Evolutionary conservation across 2,888 invertebrate species (phyloP).

Genomic region (Eurois occulta): DNA sequence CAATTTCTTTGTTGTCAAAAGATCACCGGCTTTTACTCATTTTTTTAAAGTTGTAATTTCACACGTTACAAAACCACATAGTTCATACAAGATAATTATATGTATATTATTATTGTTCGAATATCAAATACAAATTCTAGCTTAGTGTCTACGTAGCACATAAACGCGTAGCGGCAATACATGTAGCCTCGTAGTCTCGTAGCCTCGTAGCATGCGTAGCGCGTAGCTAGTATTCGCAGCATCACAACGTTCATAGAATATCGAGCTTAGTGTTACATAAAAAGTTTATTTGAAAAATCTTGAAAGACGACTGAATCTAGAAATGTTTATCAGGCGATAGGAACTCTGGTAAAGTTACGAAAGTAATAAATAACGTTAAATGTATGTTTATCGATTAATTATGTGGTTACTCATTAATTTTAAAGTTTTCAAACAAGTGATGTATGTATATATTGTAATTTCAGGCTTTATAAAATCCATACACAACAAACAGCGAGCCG

Average conservation of each 20-base stretch:
- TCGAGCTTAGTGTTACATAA: background rate
- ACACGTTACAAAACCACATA: background rate
- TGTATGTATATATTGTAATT: conserved; percentile 20
- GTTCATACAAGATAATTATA: background rate
- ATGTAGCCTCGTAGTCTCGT: background rate
- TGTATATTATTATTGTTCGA: background rate
- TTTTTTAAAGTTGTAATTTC: background rate
- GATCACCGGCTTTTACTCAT: background rate
- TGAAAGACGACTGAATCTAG: background rate
- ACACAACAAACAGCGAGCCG: conserved; percentile 11
- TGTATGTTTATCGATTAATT: background rate
- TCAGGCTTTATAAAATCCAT: conserved; percentile 11
- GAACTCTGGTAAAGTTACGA: background rate
- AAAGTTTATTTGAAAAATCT: background rate
- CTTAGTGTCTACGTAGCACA: conserved; percentile 6
- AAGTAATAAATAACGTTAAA: background rate
- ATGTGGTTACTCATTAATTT: background rate
- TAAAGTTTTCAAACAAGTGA: background rate
- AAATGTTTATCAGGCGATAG: background rate
- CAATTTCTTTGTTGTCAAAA: background rate
- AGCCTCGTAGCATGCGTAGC: conserved; percentile 21
- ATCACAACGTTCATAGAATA: conserved; percentile 13
- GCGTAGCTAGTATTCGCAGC: conserved; percentile 15
- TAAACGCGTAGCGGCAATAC: background rate
- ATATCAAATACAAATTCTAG: background rate